phyloP scores from a whole-genome alignment of 2,797 vertebrate genomes.

The Takifugu ocellatus region DNA sequence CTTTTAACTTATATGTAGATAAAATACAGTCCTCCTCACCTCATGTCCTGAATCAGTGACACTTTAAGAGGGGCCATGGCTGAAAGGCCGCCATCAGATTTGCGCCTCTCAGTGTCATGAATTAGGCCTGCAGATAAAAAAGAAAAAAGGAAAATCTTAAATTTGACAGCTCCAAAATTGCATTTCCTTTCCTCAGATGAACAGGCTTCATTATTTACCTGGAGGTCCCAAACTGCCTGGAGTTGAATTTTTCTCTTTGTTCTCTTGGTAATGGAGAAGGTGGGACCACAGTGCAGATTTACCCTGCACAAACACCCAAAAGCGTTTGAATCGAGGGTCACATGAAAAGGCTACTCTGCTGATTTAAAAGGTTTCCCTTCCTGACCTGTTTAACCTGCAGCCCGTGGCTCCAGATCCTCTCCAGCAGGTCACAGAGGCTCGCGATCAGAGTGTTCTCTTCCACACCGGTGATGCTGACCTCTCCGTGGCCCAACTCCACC shows the following conservation, averaged over 20 bases:
- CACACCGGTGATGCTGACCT: constrained; percentile 97
- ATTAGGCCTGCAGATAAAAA: constrained; percentile 80
- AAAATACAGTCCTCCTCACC: constrained; percentile 67
- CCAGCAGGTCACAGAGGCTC: constrained; percentile 94
- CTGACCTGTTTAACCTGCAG: constrained; percentile 96
- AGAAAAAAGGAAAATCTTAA: neutral
- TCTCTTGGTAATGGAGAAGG: constrained; percentile 93
- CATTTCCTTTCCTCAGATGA: neutral
- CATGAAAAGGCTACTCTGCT: neutral
- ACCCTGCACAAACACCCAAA: constrained; percentile 72
- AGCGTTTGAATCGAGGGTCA: neutral
- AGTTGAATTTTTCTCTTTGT: constrained; percentile 88
- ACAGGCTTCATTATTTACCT: constrained; percentile 70
- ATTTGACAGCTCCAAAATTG: neutral
- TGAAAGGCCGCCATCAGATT: constrained; percentile 87
- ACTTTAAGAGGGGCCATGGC: constrained; percentile 91
- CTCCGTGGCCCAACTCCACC: constrained; percentile 95
- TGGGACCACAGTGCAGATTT: constrained; percentile 99
- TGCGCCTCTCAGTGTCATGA: constrained; percentile 90
- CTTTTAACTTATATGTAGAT: neutral
- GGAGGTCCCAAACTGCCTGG: constrained; percentile 86
- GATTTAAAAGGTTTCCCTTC: neutral
- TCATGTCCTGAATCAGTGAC: constrained; percentile 97
- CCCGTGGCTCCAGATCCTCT: constrained; percentile 98
- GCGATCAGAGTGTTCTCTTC: constrained; percentile 98